A percentile compares a stretch with the other conserved stretches of the same genome.
These are phyloP conservation scores for Calliphora vomitoria DNA, from an alignment of 2,888 invertebrate species.

Conservation along the genomic window DNA sequence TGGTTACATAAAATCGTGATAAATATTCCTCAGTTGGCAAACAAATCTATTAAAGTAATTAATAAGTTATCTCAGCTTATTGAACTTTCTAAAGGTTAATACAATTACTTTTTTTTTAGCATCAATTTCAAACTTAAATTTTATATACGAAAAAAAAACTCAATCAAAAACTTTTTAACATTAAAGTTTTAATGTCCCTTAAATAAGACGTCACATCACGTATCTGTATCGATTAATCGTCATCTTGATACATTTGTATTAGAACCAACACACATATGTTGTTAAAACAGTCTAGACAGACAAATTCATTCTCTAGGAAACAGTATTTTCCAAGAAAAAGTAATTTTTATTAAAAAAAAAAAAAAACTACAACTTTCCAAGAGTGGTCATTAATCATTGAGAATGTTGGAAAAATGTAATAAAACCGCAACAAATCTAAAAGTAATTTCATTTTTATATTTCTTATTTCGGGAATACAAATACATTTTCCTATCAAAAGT, in stretches of 20 bases:
- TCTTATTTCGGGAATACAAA: conserved; percentile 34
- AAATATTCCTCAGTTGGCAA: no score
- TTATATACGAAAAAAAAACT: no score
- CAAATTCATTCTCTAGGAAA: conserved; percentile 14
- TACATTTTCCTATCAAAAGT: conserved; percentile 29
- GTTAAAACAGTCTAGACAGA: conserved; percentile 45
- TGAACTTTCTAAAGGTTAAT: no score
- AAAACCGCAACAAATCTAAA: conserved; percentile 54
- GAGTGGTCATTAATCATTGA: conserved; percentile 63
- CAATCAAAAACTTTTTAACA: conserved; percentile 5
- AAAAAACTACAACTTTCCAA: conserved; percentile 12
- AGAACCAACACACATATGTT: neutral
- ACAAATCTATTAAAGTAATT: no score
- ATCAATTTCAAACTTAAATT: no score
- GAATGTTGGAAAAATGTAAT: conserved; percentile 44
- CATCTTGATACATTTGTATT: neutral
- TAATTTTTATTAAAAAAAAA: neutral
- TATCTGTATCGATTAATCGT: neutral
- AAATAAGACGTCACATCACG: conserved; percentile 16
- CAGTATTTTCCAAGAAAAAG: neutral
- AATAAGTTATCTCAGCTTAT: no score
- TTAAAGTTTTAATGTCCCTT: conserved; percentile 2
- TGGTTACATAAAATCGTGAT: no score
- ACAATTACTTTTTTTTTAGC: no score
- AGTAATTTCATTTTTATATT: conserved; percentile 43